Base-by-base conservation (phyloP, 1,140 invertebrate species). In the Caenorhabditis brenneri region DNA sequence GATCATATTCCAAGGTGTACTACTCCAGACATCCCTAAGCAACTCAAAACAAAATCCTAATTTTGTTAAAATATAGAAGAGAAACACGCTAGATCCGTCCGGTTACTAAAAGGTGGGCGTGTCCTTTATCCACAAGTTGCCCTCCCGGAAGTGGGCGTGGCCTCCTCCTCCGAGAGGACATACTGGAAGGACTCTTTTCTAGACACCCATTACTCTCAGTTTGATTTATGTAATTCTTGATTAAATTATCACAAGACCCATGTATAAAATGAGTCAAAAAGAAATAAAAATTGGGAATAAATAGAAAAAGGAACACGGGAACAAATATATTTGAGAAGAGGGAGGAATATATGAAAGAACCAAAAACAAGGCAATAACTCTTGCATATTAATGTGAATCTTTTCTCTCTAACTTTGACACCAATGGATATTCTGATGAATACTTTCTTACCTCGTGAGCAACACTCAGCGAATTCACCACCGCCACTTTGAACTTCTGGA, bases 291-390 rank as follows among this genome's bases (percentile, higher is more conserved):
- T 16, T 0, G 36, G 9, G 10, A 1, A 33, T 9, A 36, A 65
- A 19, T 1, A 33, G 33, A 16, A 60, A 29, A 60, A 65, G 36
- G 31, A 29, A 15, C 33, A 65, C 29, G 10, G 9, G 10, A 1
- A 33, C 1, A 36, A 65, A n/a, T 33, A 33, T 15, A 65, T n/a
- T n/a, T n/a, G n/a, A 33, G 19, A 9, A 16, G 24, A 15, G 27
- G 22, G 22, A 42, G 24, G 53, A 55, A 55, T 27, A 55, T n/a
- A n/a, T n/a, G n/a, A n/a, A n/a, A n/a, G 27, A 27, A 6, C 22
- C 29, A 65, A 65, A 65, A 65, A 65, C 58, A 65, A 65, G 58
- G 29, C 31, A 65, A 65, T 65, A 65, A 65, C 58, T 65, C n/a
- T 65, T 65, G 58, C 58, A 65, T 65, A 65, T 65, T 65, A 65